These are phyloP conservation scores for Hypotaenidia okinawae DNA, from an alignment of 2,797 vertebrate species.

Conservation along the genomic window DNA sequence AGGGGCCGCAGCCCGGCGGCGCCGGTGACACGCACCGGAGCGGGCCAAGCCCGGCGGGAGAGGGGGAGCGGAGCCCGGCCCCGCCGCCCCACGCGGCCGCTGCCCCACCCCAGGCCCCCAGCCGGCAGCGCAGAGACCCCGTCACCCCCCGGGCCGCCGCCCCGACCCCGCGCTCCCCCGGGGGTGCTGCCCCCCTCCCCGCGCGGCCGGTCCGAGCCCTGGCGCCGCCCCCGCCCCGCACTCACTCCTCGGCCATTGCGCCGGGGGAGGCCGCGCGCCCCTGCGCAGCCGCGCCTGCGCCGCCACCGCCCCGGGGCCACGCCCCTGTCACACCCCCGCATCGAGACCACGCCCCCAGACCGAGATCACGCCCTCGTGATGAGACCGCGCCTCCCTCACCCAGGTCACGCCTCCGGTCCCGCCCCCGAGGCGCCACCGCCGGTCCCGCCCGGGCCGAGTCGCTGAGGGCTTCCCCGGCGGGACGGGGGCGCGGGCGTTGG, in stretches of 20 bases:
- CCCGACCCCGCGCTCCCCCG: neutral
- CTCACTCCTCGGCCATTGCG: conserved; percentile 70
- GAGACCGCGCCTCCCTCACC: neutral
- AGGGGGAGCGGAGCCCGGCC: neutral
- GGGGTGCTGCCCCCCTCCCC: too few relatives aligned
- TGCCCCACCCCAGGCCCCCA: too few relatives aligned
- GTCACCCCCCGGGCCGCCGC: neutral
- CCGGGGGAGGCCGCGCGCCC: conserved; percentile 11
- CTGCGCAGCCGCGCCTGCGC: conserved; percentile 24
- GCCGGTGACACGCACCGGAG: neutral
- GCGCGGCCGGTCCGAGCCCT: neutral
- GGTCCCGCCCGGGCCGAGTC: too few relatives aligned
- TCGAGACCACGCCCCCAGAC: neutral
- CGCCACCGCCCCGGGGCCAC: neutral
- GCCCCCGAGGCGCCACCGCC: too few relatives aligned
- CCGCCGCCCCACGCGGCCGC: neutral
- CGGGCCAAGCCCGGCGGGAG: neutral
- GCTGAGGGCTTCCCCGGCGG: neutral
- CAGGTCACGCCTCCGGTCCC: neutral
- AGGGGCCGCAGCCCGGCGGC: neutral
- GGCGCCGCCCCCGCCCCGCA: neutral
- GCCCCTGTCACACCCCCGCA: too few relatives aligned
- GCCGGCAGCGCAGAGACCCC: neutral
- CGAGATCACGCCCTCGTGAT: too few relatives aligned
- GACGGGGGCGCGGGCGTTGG: neutral